phyloP scores from a whole-genome alignment of 1,140 invertebrate genomes.

The Zaprionus davidi region DNA sequence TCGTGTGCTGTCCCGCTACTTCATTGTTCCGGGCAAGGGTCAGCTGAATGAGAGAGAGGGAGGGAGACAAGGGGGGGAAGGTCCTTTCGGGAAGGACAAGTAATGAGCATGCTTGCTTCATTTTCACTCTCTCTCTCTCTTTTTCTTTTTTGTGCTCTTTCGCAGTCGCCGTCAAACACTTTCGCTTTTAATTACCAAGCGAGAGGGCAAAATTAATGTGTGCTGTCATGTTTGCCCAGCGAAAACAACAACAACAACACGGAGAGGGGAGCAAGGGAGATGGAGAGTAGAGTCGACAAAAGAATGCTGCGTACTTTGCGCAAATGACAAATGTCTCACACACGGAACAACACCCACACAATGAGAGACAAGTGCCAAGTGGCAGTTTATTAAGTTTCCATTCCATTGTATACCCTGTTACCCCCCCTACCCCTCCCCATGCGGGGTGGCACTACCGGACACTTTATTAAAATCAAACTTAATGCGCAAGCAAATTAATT shows the following conservation, averaged over 20 bases:
- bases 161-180: slow-evolving; percentile 63
- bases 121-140: neutral
- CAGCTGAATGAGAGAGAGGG: slow-evolving; percentile 1
- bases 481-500: slow-evolving; percentile 75
- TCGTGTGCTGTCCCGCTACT: slow-evolving; percentile 17
- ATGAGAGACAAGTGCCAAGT: slow-evolving; percentile 17
- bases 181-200: slow-evolving; percentile 77
- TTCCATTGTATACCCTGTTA: neutral
- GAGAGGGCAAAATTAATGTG: slow-evolving; percentile 73
- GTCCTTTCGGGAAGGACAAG: slow-evolving; percentile 9
- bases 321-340: slow-evolving; percentile 73
- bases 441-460: slow-evolving; percentile 18
- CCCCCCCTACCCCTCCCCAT: no score
- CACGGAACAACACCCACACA: neutral
- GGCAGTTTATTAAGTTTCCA: slow-evolving; percentile 72
- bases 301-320: slow-evolving; percentile 64
- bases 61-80: neutral
- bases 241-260: neutral
- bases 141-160: slow-evolving; percentile 22
- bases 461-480: slow-evolving; percentile 82
- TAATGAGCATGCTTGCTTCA: slow-evolving; percentile 53
- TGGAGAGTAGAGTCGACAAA: slow-evolving; percentile 20
- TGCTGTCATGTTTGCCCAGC: slow-evolving; percentile 72
- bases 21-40: slow-evolving; percentile 36
- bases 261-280: neutral